These are phyloP conservation scores for Lomographa bimaculata DNA, from an alignment of 2,888 invertebrate genomes.

Conservation along the genomic window DNA sequence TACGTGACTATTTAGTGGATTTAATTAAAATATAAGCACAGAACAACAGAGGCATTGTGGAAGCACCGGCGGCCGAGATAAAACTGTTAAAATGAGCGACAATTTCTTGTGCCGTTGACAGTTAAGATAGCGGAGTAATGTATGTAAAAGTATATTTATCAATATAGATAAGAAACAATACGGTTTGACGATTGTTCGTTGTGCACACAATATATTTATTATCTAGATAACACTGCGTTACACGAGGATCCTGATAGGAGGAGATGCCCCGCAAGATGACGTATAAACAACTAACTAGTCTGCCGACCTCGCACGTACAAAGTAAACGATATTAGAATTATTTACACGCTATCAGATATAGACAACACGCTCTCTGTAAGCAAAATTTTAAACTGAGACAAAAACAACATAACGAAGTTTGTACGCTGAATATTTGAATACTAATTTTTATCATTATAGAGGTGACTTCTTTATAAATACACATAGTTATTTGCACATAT, in stretches of 20 bases:
- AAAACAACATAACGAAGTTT: no score
- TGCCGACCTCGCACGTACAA: background rate
- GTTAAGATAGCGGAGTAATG: slow-evolving; percentile 67
- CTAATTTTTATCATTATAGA: no score
- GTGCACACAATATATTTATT: slow-evolving; percentile 60
- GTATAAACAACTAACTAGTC: background rate
- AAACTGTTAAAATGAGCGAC: slow-evolving; percentile 63
- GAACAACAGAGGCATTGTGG: slow-evolving; percentile 49
- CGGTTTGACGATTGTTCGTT: slow-evolving; percentile 60
- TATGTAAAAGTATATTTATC: slow-evolving; percentile 67
- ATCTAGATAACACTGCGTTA: slow-evolving; percentile 45
- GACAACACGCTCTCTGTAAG: no score
- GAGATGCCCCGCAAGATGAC: slow-evolving; percentile 17
- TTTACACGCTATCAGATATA: no score
- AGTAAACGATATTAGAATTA: background rate
- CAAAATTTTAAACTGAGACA: no score
- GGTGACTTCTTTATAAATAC: no score
- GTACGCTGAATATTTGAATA: no score
- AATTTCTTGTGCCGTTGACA: slow-evolving; percentile 68
- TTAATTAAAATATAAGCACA: slow-evolving; percentile 37
- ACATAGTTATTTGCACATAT: no score
- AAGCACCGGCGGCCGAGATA: slow-evolving; percentile 58
- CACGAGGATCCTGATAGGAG: slow-evolving; percentile 33
- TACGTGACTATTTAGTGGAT: slow-evolving; percentile 44
- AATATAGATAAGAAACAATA: slow-evolving; percentile 75